Conservation (phyloP, 2,113 vertebrate species). For the Entelurus aequoreus region DNA sequence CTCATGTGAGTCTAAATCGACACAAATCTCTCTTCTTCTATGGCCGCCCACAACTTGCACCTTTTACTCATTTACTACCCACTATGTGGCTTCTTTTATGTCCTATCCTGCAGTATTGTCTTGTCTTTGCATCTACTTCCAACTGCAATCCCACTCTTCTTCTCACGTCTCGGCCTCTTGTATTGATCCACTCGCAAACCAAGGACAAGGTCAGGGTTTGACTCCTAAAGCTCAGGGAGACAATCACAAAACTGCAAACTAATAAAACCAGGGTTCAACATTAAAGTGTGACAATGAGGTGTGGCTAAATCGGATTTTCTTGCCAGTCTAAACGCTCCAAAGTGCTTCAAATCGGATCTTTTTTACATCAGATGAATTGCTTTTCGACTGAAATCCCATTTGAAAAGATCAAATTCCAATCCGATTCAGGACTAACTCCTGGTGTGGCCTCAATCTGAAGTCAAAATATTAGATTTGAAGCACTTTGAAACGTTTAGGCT, state of each 20-base stretch:
- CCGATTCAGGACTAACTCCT: too few species aligned
- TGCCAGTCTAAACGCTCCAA: too few species aligned
- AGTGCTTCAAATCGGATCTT: too few species aligned
- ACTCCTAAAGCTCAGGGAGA: slow-evolving; percentile 7
- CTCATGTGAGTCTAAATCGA: background rate
- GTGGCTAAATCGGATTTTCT: background rate
- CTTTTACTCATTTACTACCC: background rate
- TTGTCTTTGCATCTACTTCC: background rate
- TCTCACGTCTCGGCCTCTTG: background rate
- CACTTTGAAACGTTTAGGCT: too few species aligned
- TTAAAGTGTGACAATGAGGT: slow-evolving; percentile 1
- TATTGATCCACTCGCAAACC: background rate
- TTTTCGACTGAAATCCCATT: too few species aligned
- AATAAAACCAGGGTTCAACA: slow-evolving; percentile 13
- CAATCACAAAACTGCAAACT: slow-evolving; percentile 8
- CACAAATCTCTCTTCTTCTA: background rate
- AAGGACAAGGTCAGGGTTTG: slow-evolving; percentile 3
- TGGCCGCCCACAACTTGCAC: background rate
- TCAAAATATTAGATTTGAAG: too few species aligned
- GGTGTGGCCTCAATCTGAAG: too few species aligned
- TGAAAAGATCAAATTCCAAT: too few species aligned
- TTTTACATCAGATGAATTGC: too few species aligned
- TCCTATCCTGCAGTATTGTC: background rate
- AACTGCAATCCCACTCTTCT: background rate
- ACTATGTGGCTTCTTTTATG: background rate